Evolutionary conservation across 2,113 vertebrate species (phyloP).

Genomic region (Catharus fuscescens): DNA sequence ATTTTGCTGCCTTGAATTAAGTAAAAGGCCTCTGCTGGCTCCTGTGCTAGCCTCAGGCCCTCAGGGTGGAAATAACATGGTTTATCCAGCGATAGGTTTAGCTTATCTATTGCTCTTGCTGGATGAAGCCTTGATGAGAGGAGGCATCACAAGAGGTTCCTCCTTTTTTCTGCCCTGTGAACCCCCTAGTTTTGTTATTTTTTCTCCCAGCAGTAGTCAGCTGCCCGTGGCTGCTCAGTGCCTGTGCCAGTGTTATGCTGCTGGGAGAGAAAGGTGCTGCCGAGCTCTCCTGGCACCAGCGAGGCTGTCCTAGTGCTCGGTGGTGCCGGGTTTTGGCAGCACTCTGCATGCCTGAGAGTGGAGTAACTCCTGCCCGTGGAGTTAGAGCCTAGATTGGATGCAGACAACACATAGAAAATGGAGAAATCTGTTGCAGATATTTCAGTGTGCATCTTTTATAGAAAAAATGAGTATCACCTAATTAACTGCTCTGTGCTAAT

Average conservation of each 20-base stretch:
- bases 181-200: accelerated
- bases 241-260: slow-evolving; percentile 73
- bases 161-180: neutral
- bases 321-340: slow-evolving; percentile 27
- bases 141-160: neutral
- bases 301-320: slow-evolving; percentile 52
- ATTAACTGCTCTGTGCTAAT: neutral
- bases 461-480: neutral
- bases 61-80: neutral
- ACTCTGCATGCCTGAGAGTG: slow-evolving; percentile 75
- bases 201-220: slow-evolving; percentile 71
- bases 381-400: slow-evolving; percentile 72
- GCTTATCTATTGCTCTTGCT: neutral
- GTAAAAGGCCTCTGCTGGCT: neutral
- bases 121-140: neutral
- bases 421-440: neutral
- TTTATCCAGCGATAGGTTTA: neutral
- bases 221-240: slow-evolving; percentile 53
- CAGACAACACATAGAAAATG: slow-evolving; percentile 20
- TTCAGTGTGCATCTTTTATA: neutral
- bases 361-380: slow-evolving; percentile 64
- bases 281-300: neutral
- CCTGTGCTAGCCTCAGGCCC: neutral
- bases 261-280: slow-evolving; percentile 69
- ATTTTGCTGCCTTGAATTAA: accelerated